Evolutionary conservation across 1,140 invertebrate genomes (phyloP), one percentile per base, ranked within the genome.

Genomic region (Calliphora vicina): DNA sequence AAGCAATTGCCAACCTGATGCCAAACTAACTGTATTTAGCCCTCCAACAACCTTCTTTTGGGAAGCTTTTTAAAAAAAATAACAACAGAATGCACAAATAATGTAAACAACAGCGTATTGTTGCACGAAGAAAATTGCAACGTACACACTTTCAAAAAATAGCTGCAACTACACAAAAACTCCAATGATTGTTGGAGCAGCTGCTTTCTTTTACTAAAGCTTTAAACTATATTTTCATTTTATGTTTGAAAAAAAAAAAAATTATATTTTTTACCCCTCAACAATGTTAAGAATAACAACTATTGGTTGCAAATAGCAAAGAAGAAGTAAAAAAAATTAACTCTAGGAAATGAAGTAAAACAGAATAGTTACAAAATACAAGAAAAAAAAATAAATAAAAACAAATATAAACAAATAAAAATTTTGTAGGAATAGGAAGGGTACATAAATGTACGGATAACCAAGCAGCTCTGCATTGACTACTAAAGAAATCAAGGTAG

Each of bases 401-500:
- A n/a, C n/a, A n/a, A n/a, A 67, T 12, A 67, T 67, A 67, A 25
- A 23, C 61, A 67, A 67, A 67, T 67, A 67, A 67, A 67, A 67
- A 23, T 25, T 2, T 20, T 20, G 23, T 20, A 67, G 61, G 8
- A 67, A n/a, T 67, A 23, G n/a, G n/a, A 23, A 67, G 23, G 10
- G 25, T 67, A 25, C 20, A 23, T 6, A n/a, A n/a, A n/a, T n/a
- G n/a, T n/a, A n/a, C n/a, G n/a, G n/a, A n/a, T n/a, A n/a, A n/a
- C n/a, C n/a, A n/a, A n/a, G n/a, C n/a, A n/a, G n/a, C n/a, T n/a
- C n/a, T n/a, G n/a, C n/a, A n/a, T n/a, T n/a, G n/a, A n/a, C n/a
- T n/a, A n/a, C n/a, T n/a, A n/a, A n/a, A n/a, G n/a, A n/a, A n/a
- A n/a, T n/a, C n/a, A n/a, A n/a, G n/a, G n/a, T n/a, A n/a, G n/a